Evolutionary conservation across 2,888 invertebrate genomes (phyloP), one percentile per base, ranked within the genome.

Genomic region (Pyrgus malvae): DNA sequence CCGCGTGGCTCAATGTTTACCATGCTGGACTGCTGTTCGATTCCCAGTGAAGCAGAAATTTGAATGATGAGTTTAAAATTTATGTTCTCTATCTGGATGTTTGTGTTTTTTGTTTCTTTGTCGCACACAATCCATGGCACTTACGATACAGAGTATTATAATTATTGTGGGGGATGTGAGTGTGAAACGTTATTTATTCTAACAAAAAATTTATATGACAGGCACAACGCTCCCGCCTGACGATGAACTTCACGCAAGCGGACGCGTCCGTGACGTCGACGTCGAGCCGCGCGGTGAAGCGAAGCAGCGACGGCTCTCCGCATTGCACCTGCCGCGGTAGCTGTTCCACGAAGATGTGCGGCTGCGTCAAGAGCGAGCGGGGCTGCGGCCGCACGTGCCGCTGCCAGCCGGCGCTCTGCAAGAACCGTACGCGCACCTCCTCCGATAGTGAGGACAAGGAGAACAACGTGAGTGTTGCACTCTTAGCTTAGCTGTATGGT

Each of bases 281-380:
- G 35, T 19, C 48, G 19, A 3, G 56, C 4, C 69, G 77, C 11
- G 78, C 76, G 0, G 37, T 75, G 0, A 94, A 94, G 76, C 88
- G 93, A 21, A 78, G 86, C 33, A 91, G 89, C 2, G 92, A 92
- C 67, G 93, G 93, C 1, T 75, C 91, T 0, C 70, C 90, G n/a
- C 91, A 91, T 68, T 94, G 94, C 76, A 73, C 80, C 0, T 94
- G 94, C 62, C 92, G 92, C 69, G 92, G 92, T 1, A 84, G 85
- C 41, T 94, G 94, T 67, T 72, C 81, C 55, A 91, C 87, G 25
- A 89, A 91, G 66, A 69, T 91, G 48, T 94, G 94, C 74, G 88
- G 92, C 12, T 94, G 94, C 60, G 85, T 91, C 3, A 93, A 92
- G 76, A 68, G 85, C 1, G 79, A 75, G 2, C 63, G 65, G 29